Evolutionary conservation across 2,888 invertebrate species (phyloP).

Genomic region (Trichogramma dendrolimi): DNA sequence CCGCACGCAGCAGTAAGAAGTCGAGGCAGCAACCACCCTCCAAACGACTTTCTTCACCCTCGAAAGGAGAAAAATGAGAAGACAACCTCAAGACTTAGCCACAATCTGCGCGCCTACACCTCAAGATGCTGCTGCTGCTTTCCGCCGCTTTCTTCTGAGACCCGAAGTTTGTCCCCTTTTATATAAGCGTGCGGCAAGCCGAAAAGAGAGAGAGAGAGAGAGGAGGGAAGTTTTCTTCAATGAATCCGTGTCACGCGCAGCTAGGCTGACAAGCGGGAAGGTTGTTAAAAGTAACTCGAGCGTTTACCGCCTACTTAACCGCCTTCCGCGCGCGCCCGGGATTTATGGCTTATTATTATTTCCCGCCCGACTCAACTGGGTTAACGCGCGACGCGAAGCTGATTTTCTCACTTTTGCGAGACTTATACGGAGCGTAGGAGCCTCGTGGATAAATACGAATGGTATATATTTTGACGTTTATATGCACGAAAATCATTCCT

Average conservation of each 20-base stretch:
- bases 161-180: neutral
- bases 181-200: neutral
- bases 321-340: neutral
- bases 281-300: constrained; percentile 6
- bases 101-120: constrained; percentile 10
- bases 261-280: constrained; percentile 1
- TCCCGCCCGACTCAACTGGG: constrained; percentile 18
- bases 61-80: constrained; percentile 20
- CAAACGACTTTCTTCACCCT: constrained; percentile 19
- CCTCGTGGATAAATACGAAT: too few relatives aligned
- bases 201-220: neutral
- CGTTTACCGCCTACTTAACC: constrained; percentile 2
- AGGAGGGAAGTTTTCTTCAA: constrained; percentile 19
- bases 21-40: constrained; percentile 19
- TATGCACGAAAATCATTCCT: too few relatives aligned
- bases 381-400: neutral
- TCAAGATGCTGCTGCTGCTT: neutral
- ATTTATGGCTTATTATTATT: constrained; percentile 20
- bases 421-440: neutral
- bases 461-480: too few relatives aligned
- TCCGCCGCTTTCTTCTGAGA: neutral
- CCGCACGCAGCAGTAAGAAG: neutral
- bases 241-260: constrained; percentile 13
- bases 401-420: too few relatives aligned
- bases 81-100: constrained; percentile 19